Percentiles rank a stretch among this genome's conserved stretches.
These are phyloP conservation scores for Crossoptilon crossoptilon DNA, from an alignment of 2,797 vertebrate genomes.

Conservation along the genomic window DNA sequence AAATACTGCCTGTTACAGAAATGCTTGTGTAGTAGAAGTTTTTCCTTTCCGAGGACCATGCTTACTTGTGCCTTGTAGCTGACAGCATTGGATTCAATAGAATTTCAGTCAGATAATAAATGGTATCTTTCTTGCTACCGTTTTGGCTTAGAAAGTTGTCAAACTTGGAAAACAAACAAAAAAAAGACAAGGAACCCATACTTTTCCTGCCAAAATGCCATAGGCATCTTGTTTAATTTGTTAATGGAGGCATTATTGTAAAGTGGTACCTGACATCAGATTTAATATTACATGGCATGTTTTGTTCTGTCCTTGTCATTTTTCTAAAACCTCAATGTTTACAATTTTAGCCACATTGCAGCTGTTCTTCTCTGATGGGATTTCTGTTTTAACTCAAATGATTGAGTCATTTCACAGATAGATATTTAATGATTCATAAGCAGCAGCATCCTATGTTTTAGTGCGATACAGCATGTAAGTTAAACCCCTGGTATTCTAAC, in stretches of 20 bases:
- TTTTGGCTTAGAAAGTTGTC: neutral
- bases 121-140: neutral
- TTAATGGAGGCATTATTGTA: neutral
- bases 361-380: neutral
- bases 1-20: neutral
- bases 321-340: neutral
- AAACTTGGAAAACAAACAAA: neutral
- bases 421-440: neutral
- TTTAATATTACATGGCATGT: neutral
- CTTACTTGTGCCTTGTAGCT: neutral
- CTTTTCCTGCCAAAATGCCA: neutral
- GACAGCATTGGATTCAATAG: neutral
- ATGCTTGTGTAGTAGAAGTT: neutral
- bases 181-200: neutral
- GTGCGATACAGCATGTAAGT: neutral
- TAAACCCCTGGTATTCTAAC: neutral
- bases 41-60: neutral
- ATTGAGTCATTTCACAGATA: neutral
- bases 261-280: neutral
- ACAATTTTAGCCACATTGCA: neutral
- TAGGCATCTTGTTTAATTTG: neutral
- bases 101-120: neutral
- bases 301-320: neutral
- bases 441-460: neutral
- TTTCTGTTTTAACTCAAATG: neutral